Conservation (phyloP, 2,113 vertebrate species). For the Callipepla californica region DNA sequence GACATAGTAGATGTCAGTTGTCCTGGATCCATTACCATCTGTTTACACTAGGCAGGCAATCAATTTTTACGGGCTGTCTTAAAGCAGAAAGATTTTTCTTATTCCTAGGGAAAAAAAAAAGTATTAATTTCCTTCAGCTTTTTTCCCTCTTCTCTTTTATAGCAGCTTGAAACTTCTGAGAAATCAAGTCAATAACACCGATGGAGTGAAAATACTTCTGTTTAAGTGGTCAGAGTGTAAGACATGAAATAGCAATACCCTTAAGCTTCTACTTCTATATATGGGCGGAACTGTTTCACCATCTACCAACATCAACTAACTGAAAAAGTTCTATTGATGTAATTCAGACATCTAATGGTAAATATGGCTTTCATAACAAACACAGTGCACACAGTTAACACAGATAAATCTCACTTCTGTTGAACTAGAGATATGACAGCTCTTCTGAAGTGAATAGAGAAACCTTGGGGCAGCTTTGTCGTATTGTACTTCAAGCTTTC, state of each 20-base stretch:
- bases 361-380: background rate
- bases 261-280: background rate
- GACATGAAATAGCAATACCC: background rate
- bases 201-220: background rate
- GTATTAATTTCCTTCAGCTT: background rate
- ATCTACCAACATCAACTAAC: background rate
- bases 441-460: background rate
- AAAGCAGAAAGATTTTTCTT: constrained; percentile 1
- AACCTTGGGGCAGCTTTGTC: background rate
- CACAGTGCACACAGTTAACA: background rate
- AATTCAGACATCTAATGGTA: background rate
- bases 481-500: background rate
- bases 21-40: background rate
- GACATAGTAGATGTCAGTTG: background rate
- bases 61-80: constrained; percentile 19
- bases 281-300: background rate
- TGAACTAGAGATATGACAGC: background rate
- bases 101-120: background rate
- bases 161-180: background rate
- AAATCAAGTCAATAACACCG: background rate
- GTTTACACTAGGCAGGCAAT: constrained; percentile 1
- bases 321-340: background rate
- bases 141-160: background rate
- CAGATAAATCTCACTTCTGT: background rate
- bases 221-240: background rate